Evolutionary conservation across 2,113 vertebrate genomes (phyloP), one percentile per base, ranked within the genome.

Genomic region (Muntiacus reevesi): DNA sequence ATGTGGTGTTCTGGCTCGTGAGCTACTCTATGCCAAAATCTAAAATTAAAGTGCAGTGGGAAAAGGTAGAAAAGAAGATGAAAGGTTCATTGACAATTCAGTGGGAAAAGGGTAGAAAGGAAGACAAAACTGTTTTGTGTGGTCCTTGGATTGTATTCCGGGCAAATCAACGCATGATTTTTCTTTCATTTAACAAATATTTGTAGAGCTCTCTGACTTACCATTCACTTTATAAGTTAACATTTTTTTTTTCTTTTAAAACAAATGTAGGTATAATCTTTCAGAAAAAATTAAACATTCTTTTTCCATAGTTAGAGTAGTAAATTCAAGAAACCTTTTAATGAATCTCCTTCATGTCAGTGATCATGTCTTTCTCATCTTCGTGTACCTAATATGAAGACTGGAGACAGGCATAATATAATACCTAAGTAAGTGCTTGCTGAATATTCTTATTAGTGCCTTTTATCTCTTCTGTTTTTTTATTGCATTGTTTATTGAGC

Each of bases 401-500:
- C 57, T 91, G 12, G n/a, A 93, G 21, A 62, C 14, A 86, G 33
- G 14, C 16, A 40, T 50, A 16, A 57, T 55, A 16, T 45, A n/a
- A 33, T 17, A 85, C 60, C 25, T 88, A 89, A 91, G 60, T 89
- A 95, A 45, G 33, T 95, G 47, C 87, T 92, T 92, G 55, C 7
- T 85, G 55, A 87, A 50, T 98, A 82, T 89, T 94, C 45, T 91
- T 93, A n/a, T 36, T 83, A 95, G 71, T 87, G 23, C 59, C 45
- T 94, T 95, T 92, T 97, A 30, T 47, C 59, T 88, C 89, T 97
- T 79, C 30, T 85, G 3, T 10, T 95, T 83, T 71, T 19, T 96
- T 84, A 89, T 82, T 96, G 74, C 33, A 89, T 67, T 97, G 81
- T 76, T 97, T 91, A 86, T 87, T 96, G n/a, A 76, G 95, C 89